Conservation (phyloP, 2,888 invertebrate species). For the Mythimna albipuncta region DNA sequence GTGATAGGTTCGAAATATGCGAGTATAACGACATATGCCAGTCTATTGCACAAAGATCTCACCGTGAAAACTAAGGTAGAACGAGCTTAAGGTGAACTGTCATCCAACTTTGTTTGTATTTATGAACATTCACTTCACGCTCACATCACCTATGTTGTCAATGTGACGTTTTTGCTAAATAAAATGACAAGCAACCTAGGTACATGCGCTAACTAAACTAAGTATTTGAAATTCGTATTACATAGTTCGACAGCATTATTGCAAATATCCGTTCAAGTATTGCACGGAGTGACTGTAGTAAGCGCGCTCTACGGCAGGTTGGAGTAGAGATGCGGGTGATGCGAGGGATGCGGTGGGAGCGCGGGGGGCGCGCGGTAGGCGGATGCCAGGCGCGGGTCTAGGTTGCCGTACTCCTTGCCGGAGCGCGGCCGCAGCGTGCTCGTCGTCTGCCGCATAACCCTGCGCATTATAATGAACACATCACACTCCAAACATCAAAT, state of each 20-base stretch:
- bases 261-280: not conserved
- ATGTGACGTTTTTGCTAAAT: no score
- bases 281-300: not conserved
- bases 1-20: not conserved
- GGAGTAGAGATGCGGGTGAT: slow-evolving; percentile 67
- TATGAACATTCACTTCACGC: no score
- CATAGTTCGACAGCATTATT: not conserved
- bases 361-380: slow-evolving; percentile 61
- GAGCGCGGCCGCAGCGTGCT: slow-evolving; percentile 95
- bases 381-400: slow-evolving; percentile 71
- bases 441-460: slow-evolving; percentile 80
- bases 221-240: not conserved
- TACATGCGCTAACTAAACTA: not conserved
- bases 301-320: slow-evolving; percentile 68
- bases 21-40: no score
- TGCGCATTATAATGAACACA: slow-evolving; percentile 47
- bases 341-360: slow-evolving; percentile 58
- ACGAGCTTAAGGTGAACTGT: no score
- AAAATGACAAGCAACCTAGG: no score
- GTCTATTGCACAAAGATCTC: no score
- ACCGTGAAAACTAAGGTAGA: no score
- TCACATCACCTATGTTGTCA: no score
- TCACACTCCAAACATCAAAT: not conserved
- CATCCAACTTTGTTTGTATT: no score
- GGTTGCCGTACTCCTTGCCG: slow-evolving; percentile 95